phyloP scores from a whole-genome alignment of 2,888 invertebrate genomes.

The Phorcus lineatus region DNA sequence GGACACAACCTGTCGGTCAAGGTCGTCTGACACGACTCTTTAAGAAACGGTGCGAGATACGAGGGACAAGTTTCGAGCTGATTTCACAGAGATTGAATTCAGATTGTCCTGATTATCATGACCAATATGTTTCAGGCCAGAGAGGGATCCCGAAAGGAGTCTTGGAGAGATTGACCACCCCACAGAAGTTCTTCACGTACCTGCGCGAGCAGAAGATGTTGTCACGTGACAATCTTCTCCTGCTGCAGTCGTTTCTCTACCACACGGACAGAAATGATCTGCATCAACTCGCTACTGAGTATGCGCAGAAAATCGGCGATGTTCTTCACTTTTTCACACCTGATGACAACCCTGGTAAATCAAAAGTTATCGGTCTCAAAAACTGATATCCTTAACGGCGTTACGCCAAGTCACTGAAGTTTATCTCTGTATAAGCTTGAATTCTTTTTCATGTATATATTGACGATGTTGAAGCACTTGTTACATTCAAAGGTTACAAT shows the following conservation, averaged over 20 bases:
- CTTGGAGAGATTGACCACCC: slow-evolving; percentile 24
- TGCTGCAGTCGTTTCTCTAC: slow-evolving; percentile 35
- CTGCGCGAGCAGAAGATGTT: slow-evolving; percentile 26
- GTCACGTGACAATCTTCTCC: slow-evolving; percentile 34
- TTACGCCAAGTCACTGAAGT: too few species aligned
- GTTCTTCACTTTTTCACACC: slow-evolving; percentile 36
- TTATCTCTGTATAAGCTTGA: too few species aligned
- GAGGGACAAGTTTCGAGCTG: too few species aligned
- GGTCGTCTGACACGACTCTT: too few species aligned
- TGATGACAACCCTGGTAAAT: slow-evolving; percentile 27
- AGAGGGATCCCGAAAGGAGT: slow-evolving; percentile 27
- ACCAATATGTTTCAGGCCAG: slow-evolving; percentile 7
- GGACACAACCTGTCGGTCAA: too few species aligned
- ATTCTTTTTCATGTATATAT: too few species aligned
- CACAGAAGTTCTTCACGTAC: slow-evolving; percentile 33
- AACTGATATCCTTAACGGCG: too few species aligned
- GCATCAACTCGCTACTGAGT: slow-evolving; percentile 32
- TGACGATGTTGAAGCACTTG: too few species aligned
- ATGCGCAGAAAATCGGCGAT: slow-evolving; percentile 28
- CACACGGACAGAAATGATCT: slow-evolving; percentile 32
- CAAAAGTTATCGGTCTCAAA: neutral
- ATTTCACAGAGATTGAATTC: too few species aligned
- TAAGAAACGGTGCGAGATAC: too few species aligned
- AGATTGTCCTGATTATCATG: neutral
- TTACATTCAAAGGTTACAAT: too few species aligned